Evolutionary conservation across 1,140 invertebrate species (phyloP).

Genomic region (Bombus balteatus): DNA sequence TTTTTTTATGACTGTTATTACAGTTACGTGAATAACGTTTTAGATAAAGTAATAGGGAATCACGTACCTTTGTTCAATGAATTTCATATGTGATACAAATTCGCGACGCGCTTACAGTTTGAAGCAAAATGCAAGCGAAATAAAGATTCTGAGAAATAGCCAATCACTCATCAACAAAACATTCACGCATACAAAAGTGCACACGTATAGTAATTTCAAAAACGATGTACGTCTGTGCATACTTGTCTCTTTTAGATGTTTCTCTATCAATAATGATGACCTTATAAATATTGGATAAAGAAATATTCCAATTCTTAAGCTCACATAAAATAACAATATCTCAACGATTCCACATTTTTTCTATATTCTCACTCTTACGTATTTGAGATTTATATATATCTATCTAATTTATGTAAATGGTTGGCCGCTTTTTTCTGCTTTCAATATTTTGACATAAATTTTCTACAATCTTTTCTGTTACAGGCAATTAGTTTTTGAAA

Average conservation of each 20-base stretch:
- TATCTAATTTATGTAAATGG: slow-evolving; percentile 55
- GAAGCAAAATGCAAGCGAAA: slow-evolving; percentile 59
- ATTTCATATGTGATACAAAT: slow-evolving; percentile 52
- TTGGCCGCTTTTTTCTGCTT: slow-evolving; percentile 40
- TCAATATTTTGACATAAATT: slow-evolving; percentile 30
- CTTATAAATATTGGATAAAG: slow-evolving; percentile 55
- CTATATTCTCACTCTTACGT: slow-evolving; percentile 54
- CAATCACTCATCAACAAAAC: slow-evolving; percentile 44
- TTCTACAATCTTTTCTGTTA: slow-evolving; percentile 1
- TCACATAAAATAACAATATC: slow-evolving; percentile 64
- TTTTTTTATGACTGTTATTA: slow-evolving; percentile 67
- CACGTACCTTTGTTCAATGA: slow-evolving; percentile 20
- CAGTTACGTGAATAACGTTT: slow-evolving; percentile 65
- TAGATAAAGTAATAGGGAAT: slow-evolving; percentile 40
- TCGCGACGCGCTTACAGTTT: slow-evolving; percentile 47
- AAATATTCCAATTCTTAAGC: slow-evolving; percentile 61
- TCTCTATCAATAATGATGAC: slow-evolving; percentile 38
- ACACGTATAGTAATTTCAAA: slow-evolving; percentile 7
- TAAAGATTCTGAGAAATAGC: slow-evolving; percentile 46
- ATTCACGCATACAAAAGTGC: slow-evolving; percentile 32
- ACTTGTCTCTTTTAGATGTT: background rate
- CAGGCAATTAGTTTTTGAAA: slow-evolving; percentile 1
- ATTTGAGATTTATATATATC: slow-evolving; percentile 56
- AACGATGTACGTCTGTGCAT: slow-evolving; percentile 29
- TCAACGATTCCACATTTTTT: slow-evolving; percentile 58